phyloP scores from a whole-genome alignment of 2,888 invertebrate species.

The Ochropacha duplaris region DNA sequence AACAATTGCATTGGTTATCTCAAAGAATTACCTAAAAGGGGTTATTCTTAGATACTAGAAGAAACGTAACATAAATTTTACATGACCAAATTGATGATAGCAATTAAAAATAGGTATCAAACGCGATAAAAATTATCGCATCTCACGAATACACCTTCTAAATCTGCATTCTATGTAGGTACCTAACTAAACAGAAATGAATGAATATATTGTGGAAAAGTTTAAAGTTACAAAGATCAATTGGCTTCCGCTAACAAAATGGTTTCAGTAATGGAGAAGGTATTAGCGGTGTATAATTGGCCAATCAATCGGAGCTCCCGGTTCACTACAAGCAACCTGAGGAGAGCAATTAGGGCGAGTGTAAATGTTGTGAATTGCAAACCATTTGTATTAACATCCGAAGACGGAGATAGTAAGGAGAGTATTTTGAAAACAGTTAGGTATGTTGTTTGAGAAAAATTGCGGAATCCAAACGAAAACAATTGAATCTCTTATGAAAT shows the following conservation, averaged over 20 bases:
- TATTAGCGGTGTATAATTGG: slow-evolving; percentile 65
- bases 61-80: no score
- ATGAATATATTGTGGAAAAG: slow-evolving; percentile 7
- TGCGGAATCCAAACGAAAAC: background rate
- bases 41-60: background rate
- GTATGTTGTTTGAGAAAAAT: background rate
- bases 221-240: slow-evolving; percentile 23
- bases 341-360: slow-evolving; percentile 53
- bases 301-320: slow-evolving; percentile 63
- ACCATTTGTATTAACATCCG: slow-evolving; percentile 30
- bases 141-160: no score
- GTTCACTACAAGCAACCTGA: slow-evolving; percentile 50
- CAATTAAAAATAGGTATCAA: no score
- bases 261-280: slow-evolving; percentile 31
- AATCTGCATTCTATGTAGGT: no score
- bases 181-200: background rate
- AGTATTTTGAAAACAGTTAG: slow-evolving; percentile 6
- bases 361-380: slow-evolving; percentile 45
- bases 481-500: background rate
- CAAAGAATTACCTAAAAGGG: background rate
- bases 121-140: no score
- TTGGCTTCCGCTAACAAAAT: slow-evolving; percentile 30
- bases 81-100: background rate
- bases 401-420: slow-evolving; percentile 9
- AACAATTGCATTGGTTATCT: background rate